These are phyloP conservation scores for Leptinotarsa juncta DNA, from an alignment of 2,888 invertebrate genomes.

Conservation along the genomic window DNA sequence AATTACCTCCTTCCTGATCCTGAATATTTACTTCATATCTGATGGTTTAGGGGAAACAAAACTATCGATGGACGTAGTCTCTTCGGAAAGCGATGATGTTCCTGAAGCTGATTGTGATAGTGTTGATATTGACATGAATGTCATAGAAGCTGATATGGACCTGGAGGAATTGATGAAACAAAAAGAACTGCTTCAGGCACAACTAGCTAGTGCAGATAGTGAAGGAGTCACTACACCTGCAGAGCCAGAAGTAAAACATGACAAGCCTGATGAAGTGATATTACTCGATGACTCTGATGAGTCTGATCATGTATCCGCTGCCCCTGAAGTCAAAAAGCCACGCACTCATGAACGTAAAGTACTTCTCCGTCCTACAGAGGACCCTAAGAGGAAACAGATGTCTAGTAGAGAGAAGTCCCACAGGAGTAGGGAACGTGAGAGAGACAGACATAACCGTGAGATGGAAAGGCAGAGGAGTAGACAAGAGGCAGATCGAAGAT, in stretches of 20 bases:
- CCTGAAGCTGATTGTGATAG: constrained; percentile 76
- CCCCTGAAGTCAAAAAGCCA: constrained; percentile 59
- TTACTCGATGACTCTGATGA: constrained; percentile 74
- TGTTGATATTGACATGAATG: constrained; percentile 76
- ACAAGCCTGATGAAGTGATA: constrained; percentile 71
- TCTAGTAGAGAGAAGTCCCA: constrained; percentile 30
- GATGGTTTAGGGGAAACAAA: constrained; percentile 53
- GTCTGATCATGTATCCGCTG: constrained; percentile 51
- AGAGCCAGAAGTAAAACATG: constrained; percentile 56
- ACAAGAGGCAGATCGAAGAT: constrained; percentile 57
- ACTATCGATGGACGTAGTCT: constrained; percentile 69
- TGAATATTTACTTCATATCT: constrained; percentile 60
- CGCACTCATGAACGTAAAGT: constrained; percentile 64
- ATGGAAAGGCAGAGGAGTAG: constrained; percentile 59
- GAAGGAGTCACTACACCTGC: constrained; percentile 59
- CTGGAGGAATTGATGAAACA: constrained; percentile 91
- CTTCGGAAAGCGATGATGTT: constrained; percentile 74
- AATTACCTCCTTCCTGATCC: no score
- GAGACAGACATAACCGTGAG: constrained; percentile 44
- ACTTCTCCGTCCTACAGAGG: constrained; percentile 54
- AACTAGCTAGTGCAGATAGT: constrained; percentile 78
- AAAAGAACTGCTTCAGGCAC: constrained; percentile 85
- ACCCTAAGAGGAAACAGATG: constrained; percentile 37
- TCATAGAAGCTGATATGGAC: constrained; percentile 88
- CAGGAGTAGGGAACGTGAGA: constrained; percentile 40